Percentiles rank a stretch among this genome's conserved stretches.
phyloP scores from a whole-genome alignment of 53 echinoderm and acorn worm species.

The Stichopus horrens region DNA sequence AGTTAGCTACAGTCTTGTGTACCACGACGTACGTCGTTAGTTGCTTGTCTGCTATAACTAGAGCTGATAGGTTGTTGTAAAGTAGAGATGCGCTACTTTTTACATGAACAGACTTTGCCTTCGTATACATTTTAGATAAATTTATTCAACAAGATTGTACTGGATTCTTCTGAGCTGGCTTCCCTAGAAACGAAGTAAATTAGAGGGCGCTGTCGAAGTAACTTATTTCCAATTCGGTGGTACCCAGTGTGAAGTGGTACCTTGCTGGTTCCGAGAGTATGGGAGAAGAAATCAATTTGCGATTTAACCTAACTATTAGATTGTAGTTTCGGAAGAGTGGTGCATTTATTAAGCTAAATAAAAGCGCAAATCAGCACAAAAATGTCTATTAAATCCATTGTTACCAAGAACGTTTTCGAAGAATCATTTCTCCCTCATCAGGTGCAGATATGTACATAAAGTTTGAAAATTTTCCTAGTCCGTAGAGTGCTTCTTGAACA shows the following conservation, averaged over 20 bases:
- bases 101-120: conserved; percentile 83
- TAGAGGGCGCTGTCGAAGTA: not conserved
- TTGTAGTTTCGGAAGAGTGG: not conserved
- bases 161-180: not conserved
- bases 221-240: no score
- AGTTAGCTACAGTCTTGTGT: conserved; percentile 87
- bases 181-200: conserved; percentile 27
- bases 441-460: no score
- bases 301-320: not conserved
- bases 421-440: no score
- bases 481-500: not conserved
- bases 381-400: no score
- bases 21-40: conserved; percentile 84
- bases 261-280: not conserved
- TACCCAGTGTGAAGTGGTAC: not conserved
- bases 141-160: not conserved
- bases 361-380: no score
- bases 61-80: conserved; percentile 86
- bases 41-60: conserved; percentile 78
- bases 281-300: not conserved
- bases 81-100: conserved; percentile 89
- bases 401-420: no score
- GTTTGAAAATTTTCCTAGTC: not conserved
- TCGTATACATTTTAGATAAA: conserved; percentile 73
- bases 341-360: not conserved